phyloP scores from a whole-genome alignment of 2,888 invertebrate genomes.

The Ormyrus rosae region DNA sequence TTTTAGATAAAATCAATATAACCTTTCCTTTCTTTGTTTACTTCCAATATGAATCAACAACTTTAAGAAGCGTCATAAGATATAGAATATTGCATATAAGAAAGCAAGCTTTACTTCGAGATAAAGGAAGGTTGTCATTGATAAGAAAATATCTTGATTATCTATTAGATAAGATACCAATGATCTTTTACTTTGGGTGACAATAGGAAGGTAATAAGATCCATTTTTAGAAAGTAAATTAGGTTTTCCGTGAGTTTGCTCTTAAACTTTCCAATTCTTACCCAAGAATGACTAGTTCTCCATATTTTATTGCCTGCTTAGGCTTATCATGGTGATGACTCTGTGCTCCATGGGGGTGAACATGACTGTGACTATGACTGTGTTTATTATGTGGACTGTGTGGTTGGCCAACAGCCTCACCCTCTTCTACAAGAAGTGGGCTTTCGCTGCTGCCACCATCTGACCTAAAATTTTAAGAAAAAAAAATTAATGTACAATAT shows the following conservation, averaged over 20 bases:
- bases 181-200: constrained; percentile 40
- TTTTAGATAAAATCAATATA: constrained; percentile 11
- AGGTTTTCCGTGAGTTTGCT: constrained; percentile 4
- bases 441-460: constrained; percentile 75
- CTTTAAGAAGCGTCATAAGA: constrained; percentile 24
- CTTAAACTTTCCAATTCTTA: constrained; percentile 76
- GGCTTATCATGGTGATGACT: constrained; percentile 86
- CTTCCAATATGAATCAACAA: constrained; percentile 16
- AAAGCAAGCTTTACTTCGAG: constrained; percentile 27
- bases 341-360: constrained; percentile 68
- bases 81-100: constrained; percentile 2
- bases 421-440: constrained; percentile 74
- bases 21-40: constrained; percentile 30
- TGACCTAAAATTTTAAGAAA: constrained; percentile 67
- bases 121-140: constrained; percentile 30
- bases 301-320: constrained; percentile 89
- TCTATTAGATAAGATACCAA: constrained; percentile 49
- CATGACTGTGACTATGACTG: constrained; percentile 69
- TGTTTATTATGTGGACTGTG: constrained; percentile 73
- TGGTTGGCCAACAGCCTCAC: constrained; percentile 73
- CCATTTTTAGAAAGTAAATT: constrained; percentile 26
- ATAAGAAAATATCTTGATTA: constrained; percentile 41
- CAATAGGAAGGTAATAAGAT: constrained; percentile 23
- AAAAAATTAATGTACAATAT: constrained; percentile 26
- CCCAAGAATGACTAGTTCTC: constrained; percentile 96